phyloP scores from a whole-genome alignment of 2,113 vertebrate species.

The Hyperopisus bebe region DNA sequence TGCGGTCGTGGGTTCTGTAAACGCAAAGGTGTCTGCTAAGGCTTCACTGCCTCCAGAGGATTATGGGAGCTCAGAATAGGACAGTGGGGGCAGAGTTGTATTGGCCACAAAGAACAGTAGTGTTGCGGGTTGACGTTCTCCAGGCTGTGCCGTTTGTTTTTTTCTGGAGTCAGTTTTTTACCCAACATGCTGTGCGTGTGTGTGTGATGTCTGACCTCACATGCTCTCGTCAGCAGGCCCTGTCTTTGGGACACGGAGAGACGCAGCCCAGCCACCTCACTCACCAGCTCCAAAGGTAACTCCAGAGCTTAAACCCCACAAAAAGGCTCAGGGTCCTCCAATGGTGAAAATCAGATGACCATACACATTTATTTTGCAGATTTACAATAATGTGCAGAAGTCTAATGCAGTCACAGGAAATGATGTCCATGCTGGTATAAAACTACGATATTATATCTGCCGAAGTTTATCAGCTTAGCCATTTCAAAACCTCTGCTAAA shows the following conservation, averaged over 20 bases:
- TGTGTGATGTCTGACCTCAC: not conserved
- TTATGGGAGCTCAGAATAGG: not conserved
- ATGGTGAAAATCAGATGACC: not conserved
- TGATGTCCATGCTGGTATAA: not conserved
- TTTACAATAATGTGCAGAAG: not conserved
- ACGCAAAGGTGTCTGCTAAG: not conserved
- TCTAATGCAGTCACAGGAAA: not conserved
- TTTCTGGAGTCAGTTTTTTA: not conserved
- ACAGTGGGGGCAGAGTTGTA: not conserved
- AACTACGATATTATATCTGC: not conserved
- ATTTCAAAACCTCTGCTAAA: not conserved
- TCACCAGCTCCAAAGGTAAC: constrained; percentile 97
- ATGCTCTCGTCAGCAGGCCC: constrained; percentile 65
- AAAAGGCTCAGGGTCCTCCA: not conserved
- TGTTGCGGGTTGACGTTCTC: not conserved
- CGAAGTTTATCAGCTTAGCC: not conserved
- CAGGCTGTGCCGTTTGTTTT: not conserved
- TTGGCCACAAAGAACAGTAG: not conserved
- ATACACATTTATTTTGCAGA: not conserved
- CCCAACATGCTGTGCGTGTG: not conserved
- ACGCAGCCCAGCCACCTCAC: constrained; percentile 95
- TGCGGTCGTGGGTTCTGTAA: not conserved
- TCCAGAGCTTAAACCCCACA: not conserved
- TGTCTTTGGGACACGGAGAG: constrained; percentile 79
- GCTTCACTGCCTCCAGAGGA: not conserved